Percentiles rank a stretch among this genome's conserved stretches.
Evolutionary conservation across 2,888 invertebrate species (phyloP).

Genomic region (Drosophila parthenogenetica): DNA sequence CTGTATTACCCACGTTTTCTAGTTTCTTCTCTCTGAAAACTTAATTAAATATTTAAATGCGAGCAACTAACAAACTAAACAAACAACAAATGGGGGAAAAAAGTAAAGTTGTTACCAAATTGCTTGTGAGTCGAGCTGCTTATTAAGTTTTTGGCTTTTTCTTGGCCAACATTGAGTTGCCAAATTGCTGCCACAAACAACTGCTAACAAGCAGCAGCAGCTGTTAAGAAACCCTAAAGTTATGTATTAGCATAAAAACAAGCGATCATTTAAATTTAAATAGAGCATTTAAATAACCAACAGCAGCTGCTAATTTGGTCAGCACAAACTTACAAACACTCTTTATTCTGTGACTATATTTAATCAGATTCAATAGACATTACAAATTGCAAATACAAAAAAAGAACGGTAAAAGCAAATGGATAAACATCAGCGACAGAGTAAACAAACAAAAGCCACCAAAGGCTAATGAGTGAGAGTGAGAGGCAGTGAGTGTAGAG

Average conservation of each 20-base stretch:
- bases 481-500: neutral
- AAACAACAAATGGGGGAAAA: constrained; percentile 5
- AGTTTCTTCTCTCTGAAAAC: constrained; percentile 28
- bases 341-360: neutral
- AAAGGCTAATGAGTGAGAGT: constrained; percentile 3
- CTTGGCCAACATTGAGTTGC: constrained; percentile 52
- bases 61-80: constrained; percentile 37
- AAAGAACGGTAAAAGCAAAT: constrained; percentile 26
- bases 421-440: constrained; percentile 33
- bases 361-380: constrained; percentile 17
- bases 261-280: constrained; percentile 25
- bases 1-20: constrained; percentile 26
- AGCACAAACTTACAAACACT: constrained; percentile 27
- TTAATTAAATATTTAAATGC: constrained; percentile 65
- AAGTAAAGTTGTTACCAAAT: constrained; percentile 42
- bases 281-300: constrained; percentile 24
- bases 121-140: constrained; percentile 32
- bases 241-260: constrained; percentile 26
- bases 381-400: constrained; percentile 25
- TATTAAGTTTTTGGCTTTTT: constrained; percentile 48
- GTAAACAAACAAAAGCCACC: constrained; percentile 46
- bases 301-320: constrained; percentile 38
- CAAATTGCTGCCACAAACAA: constrained; percentile 47
- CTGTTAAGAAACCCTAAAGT: constrained; percentile 21
- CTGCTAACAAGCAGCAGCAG: constrained; percentile 36